Base-by-base conservation (phyloP, 2,888 invertebrate genomes). In the Escarpia spicata region DNA sequence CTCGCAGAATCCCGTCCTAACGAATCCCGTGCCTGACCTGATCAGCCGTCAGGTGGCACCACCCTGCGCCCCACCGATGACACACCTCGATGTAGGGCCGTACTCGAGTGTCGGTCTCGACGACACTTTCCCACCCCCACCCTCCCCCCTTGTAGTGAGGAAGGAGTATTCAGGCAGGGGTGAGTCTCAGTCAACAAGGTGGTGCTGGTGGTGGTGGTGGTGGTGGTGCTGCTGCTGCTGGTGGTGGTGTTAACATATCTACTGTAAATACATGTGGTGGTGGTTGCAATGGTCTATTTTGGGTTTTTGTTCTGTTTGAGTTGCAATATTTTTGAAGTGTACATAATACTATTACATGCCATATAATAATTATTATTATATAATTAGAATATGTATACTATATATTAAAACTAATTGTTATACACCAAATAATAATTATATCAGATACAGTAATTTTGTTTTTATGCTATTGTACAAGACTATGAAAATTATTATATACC, bases 51-150 rank as follows among this genome's bases (percentile, higher is more conserved):
- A 75, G 75, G 75, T 75, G 75, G 75, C 75, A 26, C 75, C 75
- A 75, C 26, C 75, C 26, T 75, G 75, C 75, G 75, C 26, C 3
- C 75, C 75, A 75, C 75, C 75, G n/a, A 75, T 75, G 75, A 75
- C 75, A 75, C 75, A 75, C 75, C 75, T 75, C 26, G 75, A 75
- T 75, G 75, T n/a, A 75, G 75, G 75, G 75, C 75, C 19, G 75
- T 75, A 75, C 26, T 75, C 75, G 75, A 75, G 75, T 26, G 93
- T 95, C 43, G 95, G 95, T 9, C 93, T 93, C 44, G 95, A 95
- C 92, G 95, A 95, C 58, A 93, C 94, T 92, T 95, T 95, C 93
- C 95, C 95, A 10, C 95, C 95, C 31, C 95, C 95, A 10, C 95
- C 95, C 52, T 94, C 95, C 58, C 94, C 95, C 89, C 94, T 95